Evolutionary conservation across 2,888 invertebrate species (phyloP), one percentile per base, ranked within the genome.

Genomic region (Harpagoxenus sublaevis): DNA sequence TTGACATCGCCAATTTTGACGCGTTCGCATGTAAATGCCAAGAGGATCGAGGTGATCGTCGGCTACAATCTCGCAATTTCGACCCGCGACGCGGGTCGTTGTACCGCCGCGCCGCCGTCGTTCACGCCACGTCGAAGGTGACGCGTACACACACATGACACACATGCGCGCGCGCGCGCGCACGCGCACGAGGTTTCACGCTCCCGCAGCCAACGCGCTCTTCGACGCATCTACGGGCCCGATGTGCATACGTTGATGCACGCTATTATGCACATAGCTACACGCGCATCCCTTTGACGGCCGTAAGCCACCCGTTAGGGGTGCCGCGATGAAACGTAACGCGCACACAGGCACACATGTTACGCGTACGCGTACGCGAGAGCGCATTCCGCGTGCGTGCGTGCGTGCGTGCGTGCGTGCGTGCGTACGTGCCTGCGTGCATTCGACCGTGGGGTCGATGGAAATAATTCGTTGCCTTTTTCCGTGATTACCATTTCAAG

Each of bases 381-480:
- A 84, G 89, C 88, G 66, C 85, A 71, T 79, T 71, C 79, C 48
- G 42, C 79, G 45, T 48, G 55, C 23, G 73, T 60, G 28, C 57
- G 28, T 60, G 57, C 74, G 28, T 57, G 35, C 66, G 35, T 71
- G 8, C 70, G 85, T 89, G 82, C 84, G 18, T 39, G 77, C 39
- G 48, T 55, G 8, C 60, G 18, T 45, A 12, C 70, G 85, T 89
- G 82, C 84, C 84, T 88, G 86, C 85, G 85, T 87, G 86, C 89
- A 84, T 86, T 88, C 84, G 89, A 84, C 84, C 85, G 86, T 89
- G 83, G 87, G 92, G 92, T 93, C 93, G 93, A 93, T 93, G 92
- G 84, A 91, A 94, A 93, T 93, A 92, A 94, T 94, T 94, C 92
- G 91, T 91, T 90, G 91, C 88, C 91, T 91, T 91, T 93, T 89